Conservation (phyloP, 2,797 vertebrate species). For the Euphonia xanthogaster region DNA sequence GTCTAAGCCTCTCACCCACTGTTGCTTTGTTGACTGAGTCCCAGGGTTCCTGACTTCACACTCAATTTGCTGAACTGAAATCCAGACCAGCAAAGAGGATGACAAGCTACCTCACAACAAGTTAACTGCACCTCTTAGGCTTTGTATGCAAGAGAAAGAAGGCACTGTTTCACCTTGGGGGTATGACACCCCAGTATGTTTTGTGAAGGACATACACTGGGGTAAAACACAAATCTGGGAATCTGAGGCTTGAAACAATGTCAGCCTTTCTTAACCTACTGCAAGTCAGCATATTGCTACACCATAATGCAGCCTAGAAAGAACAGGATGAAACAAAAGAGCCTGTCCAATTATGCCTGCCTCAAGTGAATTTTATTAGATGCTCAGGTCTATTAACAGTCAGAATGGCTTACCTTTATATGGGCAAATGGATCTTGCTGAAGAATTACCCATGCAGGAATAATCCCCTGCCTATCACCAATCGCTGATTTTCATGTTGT, state of each 20-base stretch:
- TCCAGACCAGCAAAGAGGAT: neutral
- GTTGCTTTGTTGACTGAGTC: neutral
- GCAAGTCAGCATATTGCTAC: neutral
- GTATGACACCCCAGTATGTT: neutral
- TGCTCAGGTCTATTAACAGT: neutral
- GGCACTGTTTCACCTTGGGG: neutral
- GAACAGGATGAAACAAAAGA: neutral
- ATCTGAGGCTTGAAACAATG: neutral
- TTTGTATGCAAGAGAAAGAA: neutral
- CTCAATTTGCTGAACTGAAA: neutral
- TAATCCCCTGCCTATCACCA: neutral
- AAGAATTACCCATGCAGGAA: constrained; percentile 13
- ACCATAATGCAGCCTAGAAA: neutral
- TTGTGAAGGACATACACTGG: neutral
- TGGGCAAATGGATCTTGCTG: neutral
- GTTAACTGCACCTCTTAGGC: neutral
- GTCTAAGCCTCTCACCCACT: neutral
- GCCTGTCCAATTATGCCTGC: neutral
- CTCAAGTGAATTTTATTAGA: constrained; percentile 9
- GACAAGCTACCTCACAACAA: neutral
- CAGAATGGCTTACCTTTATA: neutral
- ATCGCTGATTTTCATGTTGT: neutral
- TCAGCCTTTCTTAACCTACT: neutral
- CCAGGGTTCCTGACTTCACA: neutral
- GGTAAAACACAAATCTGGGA: neutral